Conservation (phyloP, 2,113 vertebrate genomes). For the Carollia perspicillata region DNA sequence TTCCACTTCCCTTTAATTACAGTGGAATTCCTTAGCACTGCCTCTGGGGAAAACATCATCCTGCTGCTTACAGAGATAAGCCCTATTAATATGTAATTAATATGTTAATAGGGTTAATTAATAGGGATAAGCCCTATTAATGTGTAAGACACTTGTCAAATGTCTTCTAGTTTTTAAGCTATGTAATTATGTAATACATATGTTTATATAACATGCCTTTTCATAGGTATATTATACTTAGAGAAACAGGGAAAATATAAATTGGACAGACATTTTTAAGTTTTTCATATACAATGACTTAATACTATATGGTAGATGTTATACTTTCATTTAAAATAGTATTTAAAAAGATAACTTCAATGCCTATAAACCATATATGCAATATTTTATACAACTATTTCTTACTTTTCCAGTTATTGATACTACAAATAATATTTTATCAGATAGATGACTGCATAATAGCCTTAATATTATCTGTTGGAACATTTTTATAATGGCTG, state of each 20-base stretch:
- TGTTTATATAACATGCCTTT: neutral
- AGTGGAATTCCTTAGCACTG: neutral
- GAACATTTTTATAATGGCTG: neutral
- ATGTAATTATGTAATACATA: neutral
- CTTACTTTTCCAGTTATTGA: neutral
- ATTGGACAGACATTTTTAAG: neutral
- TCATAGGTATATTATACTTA: neutral
- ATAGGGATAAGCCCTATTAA: too few species aligned
- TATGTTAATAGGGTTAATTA: too few species aligned
- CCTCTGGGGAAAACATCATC: neutral
- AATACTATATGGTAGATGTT: neutral
- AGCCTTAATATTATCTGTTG: neutral
- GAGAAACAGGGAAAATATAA: neutral
- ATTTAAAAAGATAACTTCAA: neutral
- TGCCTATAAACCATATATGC: neutral
- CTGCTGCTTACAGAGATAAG: neutral
- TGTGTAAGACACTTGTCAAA: neutral
- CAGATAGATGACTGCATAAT: neutral
- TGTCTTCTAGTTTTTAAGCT: neutral
- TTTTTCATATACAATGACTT: neutral
- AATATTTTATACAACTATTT: neutral
- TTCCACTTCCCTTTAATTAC: neutral
- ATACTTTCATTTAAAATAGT: neutral
- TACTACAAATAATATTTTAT: neutral
- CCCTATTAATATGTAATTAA: too few species aligned